Conservation (phyloP, 2,888 invertebrate species). For the Gortyna flavago region DNA sequence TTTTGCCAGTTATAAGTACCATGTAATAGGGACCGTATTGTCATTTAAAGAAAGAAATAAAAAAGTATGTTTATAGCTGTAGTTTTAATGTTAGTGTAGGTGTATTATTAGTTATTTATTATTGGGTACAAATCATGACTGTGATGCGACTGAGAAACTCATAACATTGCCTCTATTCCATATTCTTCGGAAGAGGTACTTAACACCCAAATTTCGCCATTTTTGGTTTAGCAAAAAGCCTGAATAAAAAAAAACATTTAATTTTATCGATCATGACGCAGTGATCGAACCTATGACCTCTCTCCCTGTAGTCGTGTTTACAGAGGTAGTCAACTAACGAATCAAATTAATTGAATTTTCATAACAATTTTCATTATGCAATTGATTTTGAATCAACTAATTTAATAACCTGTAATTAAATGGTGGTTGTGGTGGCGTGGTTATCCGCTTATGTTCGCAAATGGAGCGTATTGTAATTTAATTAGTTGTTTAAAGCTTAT, state of each 20-base stretch:
- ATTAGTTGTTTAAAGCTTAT: conserved; percentile 12
- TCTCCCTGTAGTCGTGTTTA: background rate
- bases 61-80: background rate
- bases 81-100: background rate
- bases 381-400: conserved; percentile 43
- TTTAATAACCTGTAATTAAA: conserved; percentile 22
- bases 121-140: background rate
- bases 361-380: background rate
- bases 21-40: too few species aligned
- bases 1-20: background rate
- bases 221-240: background rate
- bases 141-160: background rate
- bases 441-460: conserved; percentile 17
- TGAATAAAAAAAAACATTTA: background rate
- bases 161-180: background rate
- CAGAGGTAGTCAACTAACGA: background rate
- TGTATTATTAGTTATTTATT: background rate
- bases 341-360: conserved; percentile 17
- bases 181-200: background rate
- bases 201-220: background rate
- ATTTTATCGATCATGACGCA: too few species aligned
- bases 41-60: background rate
- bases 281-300: too few species aligned
- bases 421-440: background rate
- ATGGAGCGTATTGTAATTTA: conserved; percentile 36